Percentiles rank a stretch among this genome's conserved stretches.
Evolutionary conservation across 1,140 invertebrate species (phyloP).

Genomic region (Zaprionus kolodkinae): DNA sequence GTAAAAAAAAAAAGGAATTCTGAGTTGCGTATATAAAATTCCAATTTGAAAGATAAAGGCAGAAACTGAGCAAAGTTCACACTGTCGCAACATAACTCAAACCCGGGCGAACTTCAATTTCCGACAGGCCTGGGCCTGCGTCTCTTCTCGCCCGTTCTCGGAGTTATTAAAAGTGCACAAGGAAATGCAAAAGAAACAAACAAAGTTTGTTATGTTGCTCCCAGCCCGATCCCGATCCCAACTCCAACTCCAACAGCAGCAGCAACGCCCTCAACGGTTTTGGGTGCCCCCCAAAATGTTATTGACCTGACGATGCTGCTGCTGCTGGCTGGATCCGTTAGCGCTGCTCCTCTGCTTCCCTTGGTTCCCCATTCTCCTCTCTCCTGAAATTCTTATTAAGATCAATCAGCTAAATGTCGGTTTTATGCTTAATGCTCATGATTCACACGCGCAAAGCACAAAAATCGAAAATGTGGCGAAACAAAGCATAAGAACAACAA

Average conservation of each 20-base stretch:
- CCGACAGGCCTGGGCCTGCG: slow-evolving; percentile 47
- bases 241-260: not conserved
- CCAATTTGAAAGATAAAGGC: not conserved
- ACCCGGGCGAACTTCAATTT: slow-evolving; percentile 63
- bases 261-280: slow-evolving; percentile 62
- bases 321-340: slow-evolving; percentile 64
- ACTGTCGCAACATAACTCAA: slow-evolving; percentile 61
- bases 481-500: slow-evolving; percentile 39
- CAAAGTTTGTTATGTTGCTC: slow-evolving; percentile 79
- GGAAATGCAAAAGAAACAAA: slow-evolving; percentile 61
- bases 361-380: not conserved
- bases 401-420: slow-evolving; percentile 82
- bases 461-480: slow-evolving; percentile 65
- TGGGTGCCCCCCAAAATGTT: slow-evolving; percentile 58
- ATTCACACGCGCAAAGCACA: slow-evolving; percentile 68
- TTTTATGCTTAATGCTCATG: slow-evolving; percentile 82
- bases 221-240: slow-evolving; percentile 20
- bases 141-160: not conserved
- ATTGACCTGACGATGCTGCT: slow-evolving; percentile 65
- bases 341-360: slow-evolving; percentile 8
- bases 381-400: slow-evolving; percentile 73
- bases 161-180: slow-evolving; percentile 71
- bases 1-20: not conserved
- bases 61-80: not conserved
- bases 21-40: slow-evolving; percentile 8